These are phyloP conservation scores for Protomyctophum bolini DNA, from an alignment of 2,113 vertebrate species.

Conservation along the genomic window DNA sequence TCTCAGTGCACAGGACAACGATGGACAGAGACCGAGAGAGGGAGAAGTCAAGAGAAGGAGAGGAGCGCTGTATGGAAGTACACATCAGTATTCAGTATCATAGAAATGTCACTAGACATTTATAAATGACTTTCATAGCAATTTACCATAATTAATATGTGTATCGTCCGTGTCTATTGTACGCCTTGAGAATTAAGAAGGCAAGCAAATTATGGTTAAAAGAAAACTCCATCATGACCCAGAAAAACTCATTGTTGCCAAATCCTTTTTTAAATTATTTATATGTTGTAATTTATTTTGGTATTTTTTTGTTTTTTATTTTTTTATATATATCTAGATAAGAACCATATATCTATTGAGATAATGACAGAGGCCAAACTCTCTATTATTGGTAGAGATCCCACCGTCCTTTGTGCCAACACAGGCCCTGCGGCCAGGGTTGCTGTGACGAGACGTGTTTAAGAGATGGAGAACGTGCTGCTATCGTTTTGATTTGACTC, in stretches of 20 bases:
- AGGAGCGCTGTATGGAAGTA: constrained; percentile 38
- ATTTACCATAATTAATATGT: constrained; percentile 50
- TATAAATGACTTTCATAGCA: constrained; percentile 46
- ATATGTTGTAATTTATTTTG: constrained; percentile 78
- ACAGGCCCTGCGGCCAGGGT: constrained; percentile 26
- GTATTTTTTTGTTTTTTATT: constrained; percentile 54
- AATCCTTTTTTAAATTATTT: constrained; percentile 69
- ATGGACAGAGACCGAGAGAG: not conserved
- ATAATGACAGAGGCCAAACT: constrained; percentile 65
- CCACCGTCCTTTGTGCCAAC: constrained; percentile 75
- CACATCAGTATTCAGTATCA: constrained; percentile 47
- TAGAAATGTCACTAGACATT: constrained; percentile 53
- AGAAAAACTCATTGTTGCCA: constrained; percentile 71
- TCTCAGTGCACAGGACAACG: not conserved
- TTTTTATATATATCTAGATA: constrained; percentile 66
- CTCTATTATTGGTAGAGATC: constrained; percentile 32
- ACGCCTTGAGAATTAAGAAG: constrained; percentile 38
- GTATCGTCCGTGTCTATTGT: constrained; percentile 48
- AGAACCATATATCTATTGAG: constrained; percentile 53
- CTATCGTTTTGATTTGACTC: constrained; percentile 48
- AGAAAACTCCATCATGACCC: constrained; percentile 29
- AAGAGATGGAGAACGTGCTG: constrained; percentile 54
- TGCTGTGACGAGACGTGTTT: constrained; percentile 42
- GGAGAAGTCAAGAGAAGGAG: constrained; percentile 1
- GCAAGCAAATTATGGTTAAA: constrained; percentile 28